A percentile compares a stretch with the other conserved stretches of the same genome.
phyloP scores from a whole-genome alignment of 2,797 vertebrate species.

The Melanotaenia boesemani region DNA sequence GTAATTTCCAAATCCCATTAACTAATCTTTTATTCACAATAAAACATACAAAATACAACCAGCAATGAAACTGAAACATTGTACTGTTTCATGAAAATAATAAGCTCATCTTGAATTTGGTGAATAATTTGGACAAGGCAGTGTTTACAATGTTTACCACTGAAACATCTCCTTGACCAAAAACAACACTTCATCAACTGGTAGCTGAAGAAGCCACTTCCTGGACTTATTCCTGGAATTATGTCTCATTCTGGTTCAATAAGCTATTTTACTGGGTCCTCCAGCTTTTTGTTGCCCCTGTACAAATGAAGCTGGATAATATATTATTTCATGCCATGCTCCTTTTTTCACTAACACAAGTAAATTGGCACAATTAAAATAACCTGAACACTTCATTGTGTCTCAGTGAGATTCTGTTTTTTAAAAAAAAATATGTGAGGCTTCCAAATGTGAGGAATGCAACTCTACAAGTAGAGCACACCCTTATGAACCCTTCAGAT shows the following conservation, averaged over 20 bases:
- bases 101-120: no score
- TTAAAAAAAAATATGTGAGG: not conserved
- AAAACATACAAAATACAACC: no score
- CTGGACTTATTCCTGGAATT: not conserved
- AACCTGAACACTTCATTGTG: not conserved
- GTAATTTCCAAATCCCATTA: no score
- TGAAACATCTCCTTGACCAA: no score
- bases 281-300: not conserved
- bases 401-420: slow-evolving; percentile 22
- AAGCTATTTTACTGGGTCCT: not conserved
- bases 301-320: not conserved
- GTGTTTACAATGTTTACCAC: no score
- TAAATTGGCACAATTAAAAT: not conserved
- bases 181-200: no score
- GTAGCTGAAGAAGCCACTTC: no score
- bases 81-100: no score
- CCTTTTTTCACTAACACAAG: not conserved
- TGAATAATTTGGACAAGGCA: no score
- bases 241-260: not conserved
- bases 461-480: slow-evolving; percentile 16
- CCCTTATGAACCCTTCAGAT: not conserved
- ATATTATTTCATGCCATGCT: no score
- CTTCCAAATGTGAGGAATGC: slow-evolving; percentile 48
- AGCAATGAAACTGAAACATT: no score
- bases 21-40: no score